A percentile compares a stretch with the other conserved stretches of the same genome.
Conservation (phyloP, 2,113 vertebrate genomes). For the Apus apus region DNA sequence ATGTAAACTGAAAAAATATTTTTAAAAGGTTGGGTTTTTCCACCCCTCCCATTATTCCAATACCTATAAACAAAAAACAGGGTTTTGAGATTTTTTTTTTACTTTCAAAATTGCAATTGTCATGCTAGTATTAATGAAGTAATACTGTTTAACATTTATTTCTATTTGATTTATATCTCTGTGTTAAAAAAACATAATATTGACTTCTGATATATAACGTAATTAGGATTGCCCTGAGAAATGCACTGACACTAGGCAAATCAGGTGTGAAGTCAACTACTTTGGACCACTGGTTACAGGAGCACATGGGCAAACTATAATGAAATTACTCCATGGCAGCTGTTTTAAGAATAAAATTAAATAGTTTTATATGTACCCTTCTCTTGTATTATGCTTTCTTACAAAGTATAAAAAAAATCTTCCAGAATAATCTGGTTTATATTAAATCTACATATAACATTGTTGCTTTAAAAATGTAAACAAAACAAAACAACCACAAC, state of each 20-base stretch:
- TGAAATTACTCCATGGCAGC: not conserved
- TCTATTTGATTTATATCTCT: not conserved
- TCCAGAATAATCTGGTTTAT: not conserved
- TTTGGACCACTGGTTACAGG: not conserved
- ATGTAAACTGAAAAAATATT: not conserved
- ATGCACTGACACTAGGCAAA: not conserved
- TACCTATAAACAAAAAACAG: not conserved
- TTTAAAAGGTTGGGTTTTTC: not conserved
- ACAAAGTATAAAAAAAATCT: not conserved
- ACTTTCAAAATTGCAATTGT: not conserved
- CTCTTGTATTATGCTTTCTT: not conserved
- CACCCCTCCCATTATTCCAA: not conserved
- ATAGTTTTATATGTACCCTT: not conserved
- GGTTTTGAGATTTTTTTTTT: not conserved
- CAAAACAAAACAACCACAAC: too few species aligned
- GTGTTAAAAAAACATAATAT: not conserved
- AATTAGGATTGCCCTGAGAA: not conserved
- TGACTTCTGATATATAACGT: not conserved
- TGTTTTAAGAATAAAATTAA: not conserved
- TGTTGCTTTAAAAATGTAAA: not conserved
- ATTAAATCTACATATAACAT: not conserved
- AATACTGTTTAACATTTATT: not conserved
- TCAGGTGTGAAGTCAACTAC: not conserved
- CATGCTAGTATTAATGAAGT: not conserved
- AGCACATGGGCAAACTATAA: not conserved